These are phyloP conservation scores for Eulemur rufifrons DNA, from an alignment of 2,113 vertebrate species.

Conservation along the genomic window DNA sequence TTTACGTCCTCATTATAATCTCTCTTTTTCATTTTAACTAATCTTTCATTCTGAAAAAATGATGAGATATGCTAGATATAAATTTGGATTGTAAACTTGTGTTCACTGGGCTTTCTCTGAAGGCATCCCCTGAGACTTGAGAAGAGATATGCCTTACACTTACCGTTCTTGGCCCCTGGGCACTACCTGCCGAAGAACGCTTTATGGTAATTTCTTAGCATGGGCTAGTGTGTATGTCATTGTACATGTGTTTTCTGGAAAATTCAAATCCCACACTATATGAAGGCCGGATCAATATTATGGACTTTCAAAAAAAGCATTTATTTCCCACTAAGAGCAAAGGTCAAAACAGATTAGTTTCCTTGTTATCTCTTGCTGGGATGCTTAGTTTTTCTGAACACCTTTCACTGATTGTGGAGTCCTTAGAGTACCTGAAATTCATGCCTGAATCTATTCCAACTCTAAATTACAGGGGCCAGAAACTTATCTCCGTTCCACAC, in stretches of 20 bases:
- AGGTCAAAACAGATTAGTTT: neutral
- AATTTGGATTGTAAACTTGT: neutral
- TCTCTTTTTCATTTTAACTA: neutral
- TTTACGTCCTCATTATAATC: neutral
- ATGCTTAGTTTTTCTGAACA: neutral
- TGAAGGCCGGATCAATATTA: neutral
- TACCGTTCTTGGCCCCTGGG: neutral
- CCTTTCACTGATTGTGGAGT: neutral
- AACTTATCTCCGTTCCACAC: neutral
- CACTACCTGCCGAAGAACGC: neutral
- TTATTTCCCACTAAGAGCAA: neutral
- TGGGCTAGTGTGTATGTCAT: rapidly evolving
- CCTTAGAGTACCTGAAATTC: neutral
- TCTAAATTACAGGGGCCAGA: neutral
- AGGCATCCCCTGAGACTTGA: neutral
- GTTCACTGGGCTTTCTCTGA: neutral
- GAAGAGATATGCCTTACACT: neutral
- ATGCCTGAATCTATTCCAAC: neutral
- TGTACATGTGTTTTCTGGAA: neutral
- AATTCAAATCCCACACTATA: neutral
- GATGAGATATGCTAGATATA: neutral
- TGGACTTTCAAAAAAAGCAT: neutral
- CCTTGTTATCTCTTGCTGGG: neutral
- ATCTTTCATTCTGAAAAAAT: neutral
- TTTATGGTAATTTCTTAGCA: neutral